phyloP scores from a whole-genome alignment of 2,113 vertebrate species.

The Acanthisitta chloris region DNA sequence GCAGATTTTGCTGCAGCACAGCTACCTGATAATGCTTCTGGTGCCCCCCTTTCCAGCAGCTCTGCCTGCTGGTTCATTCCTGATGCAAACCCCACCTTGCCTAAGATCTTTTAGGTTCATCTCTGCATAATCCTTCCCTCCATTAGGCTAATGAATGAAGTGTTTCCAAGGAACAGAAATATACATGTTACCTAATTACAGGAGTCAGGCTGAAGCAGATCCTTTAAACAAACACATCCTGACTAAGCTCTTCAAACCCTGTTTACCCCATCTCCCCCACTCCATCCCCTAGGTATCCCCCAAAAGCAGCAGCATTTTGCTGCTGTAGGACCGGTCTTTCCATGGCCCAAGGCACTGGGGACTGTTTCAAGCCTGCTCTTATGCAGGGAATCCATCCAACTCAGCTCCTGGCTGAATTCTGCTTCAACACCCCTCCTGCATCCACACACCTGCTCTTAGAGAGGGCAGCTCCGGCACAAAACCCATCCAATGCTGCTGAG shows the following conservation, averaged over 20 bases:
- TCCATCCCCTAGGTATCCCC: not conserved
- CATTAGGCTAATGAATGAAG: slow-evolving; percentile 31
- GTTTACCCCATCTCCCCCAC: not conserved
- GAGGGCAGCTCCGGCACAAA: not conserved
- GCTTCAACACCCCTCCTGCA: not conserved
- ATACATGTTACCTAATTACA: slow-evolving; percentile 33
- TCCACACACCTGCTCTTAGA: not conserved
- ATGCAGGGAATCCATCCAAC: not conserved
- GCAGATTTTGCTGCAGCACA: not conserved
- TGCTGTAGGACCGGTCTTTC: slow-evolving; percentile 25
- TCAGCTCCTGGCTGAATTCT: not conserved
- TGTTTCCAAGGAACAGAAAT: slow-evolving; percentile 25
- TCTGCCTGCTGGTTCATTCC: not conserved
- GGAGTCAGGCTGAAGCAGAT: slow-evolving; percentile 40
- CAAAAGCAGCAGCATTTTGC: not conserved
- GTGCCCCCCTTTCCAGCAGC: not conserved
- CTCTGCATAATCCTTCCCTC: slow-evolving; percentile 3
- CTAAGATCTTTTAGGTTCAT: not conserved
- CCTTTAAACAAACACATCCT: slow-evolving; percentile 21
- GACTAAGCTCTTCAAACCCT: slow-evolving; percentile 30
- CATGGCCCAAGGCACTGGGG: not conserved
- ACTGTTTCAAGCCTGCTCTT: not conserved
- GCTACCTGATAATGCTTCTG: not conserved
- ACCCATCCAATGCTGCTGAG: accelerated
- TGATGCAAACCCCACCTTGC: not conserved